Evolutionary conservation across 2,797 vertebrate genomes (phyloP).

Genomic region (Mormyrus hasselquistii): DNA sequence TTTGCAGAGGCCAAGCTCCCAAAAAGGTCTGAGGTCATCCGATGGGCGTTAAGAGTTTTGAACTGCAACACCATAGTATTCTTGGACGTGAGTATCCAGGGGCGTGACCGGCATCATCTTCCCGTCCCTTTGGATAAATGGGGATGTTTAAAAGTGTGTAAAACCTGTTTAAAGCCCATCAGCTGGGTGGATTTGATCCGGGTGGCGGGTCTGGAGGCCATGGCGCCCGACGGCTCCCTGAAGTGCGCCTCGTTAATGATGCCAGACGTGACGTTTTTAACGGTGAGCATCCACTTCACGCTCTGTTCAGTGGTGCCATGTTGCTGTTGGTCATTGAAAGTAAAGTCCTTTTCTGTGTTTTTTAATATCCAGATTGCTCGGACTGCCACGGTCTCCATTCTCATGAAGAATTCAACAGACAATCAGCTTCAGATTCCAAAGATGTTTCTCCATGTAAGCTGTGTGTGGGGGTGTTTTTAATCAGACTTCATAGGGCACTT

Average conservation of each 20-base stretch:
- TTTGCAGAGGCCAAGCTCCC: constrained; percentile 3
- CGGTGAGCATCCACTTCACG: constrained; percentile 7
- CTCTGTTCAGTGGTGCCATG: neutral
- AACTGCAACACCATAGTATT: constrained; percentile 31
- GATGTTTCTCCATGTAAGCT: constrained; percentile 44
- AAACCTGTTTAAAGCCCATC: constrained; percentile 27
- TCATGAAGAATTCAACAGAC: constrained; percentile 27
- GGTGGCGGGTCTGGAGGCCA: neutral
- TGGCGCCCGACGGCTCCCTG: constrained; percentile 3
- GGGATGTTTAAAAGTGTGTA: neutral
- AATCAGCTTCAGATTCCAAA: constrained; percentile 46
- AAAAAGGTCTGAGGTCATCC: constrained; percentile 26
- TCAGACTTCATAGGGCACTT: neutral
- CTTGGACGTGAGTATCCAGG: constrained; percentile 33
- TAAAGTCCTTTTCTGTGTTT: neutral
- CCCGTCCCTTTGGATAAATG: too few relatives aligned
- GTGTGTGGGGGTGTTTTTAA: neutral
- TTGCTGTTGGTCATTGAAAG: neutral
- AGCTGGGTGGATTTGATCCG: constrained; percentile 35
- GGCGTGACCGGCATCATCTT: neutral
- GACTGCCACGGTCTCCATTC: constrained; percentile 27
- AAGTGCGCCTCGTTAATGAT: neutral
- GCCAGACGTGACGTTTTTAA: constrained; percentile 29
- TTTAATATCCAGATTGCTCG: constrained; percentile 40
- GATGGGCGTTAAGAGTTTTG: constrained; percentile 38